phyloP scores from a whole-genome alignment of 2,797 vertebrate genomes.

The Crypturellus tataupa region DNA sequence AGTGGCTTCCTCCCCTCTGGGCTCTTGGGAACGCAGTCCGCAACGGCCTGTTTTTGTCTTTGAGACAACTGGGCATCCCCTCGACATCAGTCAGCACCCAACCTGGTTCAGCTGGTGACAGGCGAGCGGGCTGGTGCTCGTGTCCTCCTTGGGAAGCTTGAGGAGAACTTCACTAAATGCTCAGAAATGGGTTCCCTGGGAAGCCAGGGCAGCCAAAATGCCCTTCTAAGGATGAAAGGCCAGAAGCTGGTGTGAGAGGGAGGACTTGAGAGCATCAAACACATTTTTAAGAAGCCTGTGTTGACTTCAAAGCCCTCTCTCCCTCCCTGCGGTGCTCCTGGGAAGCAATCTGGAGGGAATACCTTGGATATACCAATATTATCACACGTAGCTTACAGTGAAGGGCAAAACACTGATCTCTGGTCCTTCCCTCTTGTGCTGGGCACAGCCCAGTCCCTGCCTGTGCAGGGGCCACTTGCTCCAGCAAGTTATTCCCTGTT shows the following conservation, averaged over 20 bases:
- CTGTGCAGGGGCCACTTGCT: background rate
- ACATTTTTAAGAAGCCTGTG: conserved; percentile 46
- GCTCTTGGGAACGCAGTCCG: background rate
- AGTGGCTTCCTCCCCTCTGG: background rate
- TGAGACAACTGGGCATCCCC: background rate
- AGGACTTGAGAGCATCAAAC: background rate
- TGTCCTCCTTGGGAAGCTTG: background rate
- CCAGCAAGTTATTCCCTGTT: background rate
- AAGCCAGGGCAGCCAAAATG: background rate
- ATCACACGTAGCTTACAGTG: background rate
- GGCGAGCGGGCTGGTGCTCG: background rate
- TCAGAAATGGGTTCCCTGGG: background rate
- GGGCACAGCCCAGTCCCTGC: background rate
- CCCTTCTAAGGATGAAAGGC: conserved; percentile 35
- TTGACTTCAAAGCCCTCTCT: conserved; percentile 64
- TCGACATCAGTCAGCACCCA: background rate
- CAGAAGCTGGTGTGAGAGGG: conserved; percentile 39
- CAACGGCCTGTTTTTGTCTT: background rate
- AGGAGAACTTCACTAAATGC: background rate
- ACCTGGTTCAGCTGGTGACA: background rate
- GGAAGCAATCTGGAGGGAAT: background rate
- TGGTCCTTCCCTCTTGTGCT: background rate
- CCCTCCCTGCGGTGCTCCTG: background rate
- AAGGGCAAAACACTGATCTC: background rate
- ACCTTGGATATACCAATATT: background rate